Evolutionary conservation across 1,140 invertebrate genomes (phyloP), one percentile per base, ranked within the genome.

Genomic region (Lasaia peninsularis): DNA sequence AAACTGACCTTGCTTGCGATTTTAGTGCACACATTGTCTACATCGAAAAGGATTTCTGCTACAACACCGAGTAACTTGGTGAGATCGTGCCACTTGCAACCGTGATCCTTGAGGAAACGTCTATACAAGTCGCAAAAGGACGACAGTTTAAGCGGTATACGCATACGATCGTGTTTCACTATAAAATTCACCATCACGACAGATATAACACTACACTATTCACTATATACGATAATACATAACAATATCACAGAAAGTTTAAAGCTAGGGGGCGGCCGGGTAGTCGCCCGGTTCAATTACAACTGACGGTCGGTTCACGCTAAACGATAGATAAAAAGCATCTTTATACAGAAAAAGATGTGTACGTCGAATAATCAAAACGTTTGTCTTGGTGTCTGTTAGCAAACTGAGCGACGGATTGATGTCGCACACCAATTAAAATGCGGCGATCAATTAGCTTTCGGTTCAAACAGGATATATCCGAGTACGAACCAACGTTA

Each of bases 391-490:
- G 48, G 52, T 58, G 67, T 60, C 69, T 59, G 62, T 62, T 57
- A 60, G 53, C 52, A 58, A 69, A 84, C 78, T 81, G 76, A 69
- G 69, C 60, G 61, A 65, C 60, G 55, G 48, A 57, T 56, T 35
- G 56, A 44, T 52, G 69, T 58, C 56, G 71, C 74, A 69, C 63
- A 69, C 71, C 75, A 87, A 88, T 88, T 86, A 80, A 80, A 73
- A 74, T 69, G 75, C 63, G 62, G 66, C 48, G 67, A 71, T 51
- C 66, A 69, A 76, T 78, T 69, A 79, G 63, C 70, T 81, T 80
- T 82, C 74, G 74, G 83, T 86, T 86, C n/a, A 60, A 88, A 88
- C 86, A 86, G 86, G 82, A 86, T 88, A 73, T 78, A 84, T 78
- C 80, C 71, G 81, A 72, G 64, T 64, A 18, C 32, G n/a, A 16